Conservation (phyloP, 2,797 vertebrate genomes). For the Chaetophractus vellerosus region DNA sequence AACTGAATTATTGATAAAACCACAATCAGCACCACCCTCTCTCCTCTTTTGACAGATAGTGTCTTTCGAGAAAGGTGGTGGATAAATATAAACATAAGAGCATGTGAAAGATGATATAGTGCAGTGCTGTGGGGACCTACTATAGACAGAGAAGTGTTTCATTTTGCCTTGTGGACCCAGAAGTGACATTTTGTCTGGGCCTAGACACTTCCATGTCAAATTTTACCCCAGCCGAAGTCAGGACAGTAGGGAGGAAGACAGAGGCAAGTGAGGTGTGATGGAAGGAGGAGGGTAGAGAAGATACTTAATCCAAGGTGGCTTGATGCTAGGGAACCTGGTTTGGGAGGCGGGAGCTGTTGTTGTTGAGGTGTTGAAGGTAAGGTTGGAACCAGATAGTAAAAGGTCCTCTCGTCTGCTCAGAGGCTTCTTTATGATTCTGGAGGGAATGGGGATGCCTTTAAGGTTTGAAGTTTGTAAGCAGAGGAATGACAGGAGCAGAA, state of each 20-base stretch:
- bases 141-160: not conserved
- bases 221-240: not conserved
- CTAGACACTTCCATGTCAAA: not conserved
- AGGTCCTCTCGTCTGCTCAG: not conserved
- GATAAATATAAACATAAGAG: not conserved
- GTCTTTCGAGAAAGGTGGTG: not conserved
- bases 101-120: not conserved
- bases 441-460: not conserved
- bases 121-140: not conserved
- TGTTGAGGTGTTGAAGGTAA: not conserved
- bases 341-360: not conserved
- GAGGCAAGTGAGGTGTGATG: not conserved
- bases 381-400: not conserved
- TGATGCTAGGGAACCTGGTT: not conserved
- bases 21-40: not conserved
- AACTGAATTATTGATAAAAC: not conserved
- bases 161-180: not conserved
- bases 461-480: not conserved
- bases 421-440: not conserved
- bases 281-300: not conserved
- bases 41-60: not conserved
- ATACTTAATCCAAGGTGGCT: not conserved
- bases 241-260: not conserved
- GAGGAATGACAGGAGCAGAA: not conserved
- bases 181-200: not conserved